Percentiles rank a stretch among this genome's conserved stretches.
These are phyloP conservation scores for Pristionchus arcanus DNA, from an alignment of 2,888 invertebrate species.

Conservation along the genomic window DNA sequence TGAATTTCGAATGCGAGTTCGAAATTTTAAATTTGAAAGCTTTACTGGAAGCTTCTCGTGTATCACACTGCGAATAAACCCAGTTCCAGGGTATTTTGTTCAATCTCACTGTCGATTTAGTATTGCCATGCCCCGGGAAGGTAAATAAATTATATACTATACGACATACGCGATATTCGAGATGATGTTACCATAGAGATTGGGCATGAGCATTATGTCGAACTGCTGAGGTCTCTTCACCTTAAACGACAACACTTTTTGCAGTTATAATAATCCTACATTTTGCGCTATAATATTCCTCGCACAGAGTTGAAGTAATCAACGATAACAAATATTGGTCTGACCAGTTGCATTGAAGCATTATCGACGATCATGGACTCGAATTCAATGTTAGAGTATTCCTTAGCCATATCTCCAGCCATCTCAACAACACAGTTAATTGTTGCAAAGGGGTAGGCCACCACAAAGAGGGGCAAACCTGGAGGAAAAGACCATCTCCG, in stretches of 20 bases:
- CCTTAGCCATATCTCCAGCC: constrained; percentile 84
- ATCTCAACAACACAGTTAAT: constrained; percentile 80
- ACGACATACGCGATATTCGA: constrained; percentile 73
- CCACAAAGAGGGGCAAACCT: constrained; percentile 82
- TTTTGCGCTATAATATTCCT: no score
- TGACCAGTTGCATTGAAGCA: constrained; percentile 82
- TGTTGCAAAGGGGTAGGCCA: no score
- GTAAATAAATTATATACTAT: background rate
- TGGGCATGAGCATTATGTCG: constrained; percentile 97
- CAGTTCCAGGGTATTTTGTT: no score
- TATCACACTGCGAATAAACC: no score
- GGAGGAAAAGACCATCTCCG: constrained; percentile 96
- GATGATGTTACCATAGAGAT: constrained; percentile 96
- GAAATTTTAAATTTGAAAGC: no score
- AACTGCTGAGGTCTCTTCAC: constrained; percentile 89
- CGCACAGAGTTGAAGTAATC: no score
- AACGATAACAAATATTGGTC: no score
- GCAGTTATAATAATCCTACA: no score
- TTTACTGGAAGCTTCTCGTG: no score
- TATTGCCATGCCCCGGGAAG: no score
- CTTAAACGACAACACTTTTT: constrained; percentile 57
- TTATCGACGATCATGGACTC: constrained; percentile 95
- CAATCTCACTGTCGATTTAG: no score
- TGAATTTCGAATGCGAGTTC: no score
- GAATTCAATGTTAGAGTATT: constrained; percentile 92